phyloP scores from a whole-genome alignment of 2,888 invertebrate species.

The Mimumesa dahlbomi region DNA sequence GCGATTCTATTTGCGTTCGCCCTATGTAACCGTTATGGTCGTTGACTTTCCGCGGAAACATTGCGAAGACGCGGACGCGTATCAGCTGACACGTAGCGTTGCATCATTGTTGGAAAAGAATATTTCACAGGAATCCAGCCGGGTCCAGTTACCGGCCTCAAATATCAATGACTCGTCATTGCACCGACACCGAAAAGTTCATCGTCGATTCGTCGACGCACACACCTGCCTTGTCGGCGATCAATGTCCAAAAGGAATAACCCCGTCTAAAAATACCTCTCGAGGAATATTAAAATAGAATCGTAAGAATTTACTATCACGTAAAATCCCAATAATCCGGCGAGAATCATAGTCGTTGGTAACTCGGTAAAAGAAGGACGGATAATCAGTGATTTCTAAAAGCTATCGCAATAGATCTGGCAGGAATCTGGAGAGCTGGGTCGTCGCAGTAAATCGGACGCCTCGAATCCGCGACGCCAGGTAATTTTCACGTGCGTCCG shows the following conservation, averaged over 20 bases:
- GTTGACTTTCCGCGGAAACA: slow-evolving; percentile 45
- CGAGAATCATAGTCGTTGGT: no score
- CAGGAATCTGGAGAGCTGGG: slow-evolving; percentile 31
- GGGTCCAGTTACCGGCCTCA: not conserved
- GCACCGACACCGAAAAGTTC: slow-evolving; percentile 1
- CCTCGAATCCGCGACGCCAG: slow-evolving; percentile 37
- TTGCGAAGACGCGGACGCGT: slow-evolving; percentile 35
- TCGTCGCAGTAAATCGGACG: slow-evolving; percentile 49
- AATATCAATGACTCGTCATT: not conserved
- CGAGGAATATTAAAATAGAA: not conserved
- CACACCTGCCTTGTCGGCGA: no score
- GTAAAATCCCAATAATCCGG: no score
- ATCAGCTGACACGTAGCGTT: slow-evolving; percentile 21
- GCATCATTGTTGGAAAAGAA: not conserved
- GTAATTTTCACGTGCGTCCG: slow-evolving; percentile 72
- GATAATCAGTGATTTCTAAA: no score
- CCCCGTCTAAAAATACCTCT: not conserved
- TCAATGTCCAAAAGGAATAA: no score
- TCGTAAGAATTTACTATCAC: slow-evolving; percentile 28
- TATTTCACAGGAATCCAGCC: not conserved
- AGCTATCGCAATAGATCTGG: slow-evolving; percentile 12
- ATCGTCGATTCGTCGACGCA: no score
- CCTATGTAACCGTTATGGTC: slow-evolving; percentile 49
- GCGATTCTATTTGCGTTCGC: slow-evolving; percentile 1
- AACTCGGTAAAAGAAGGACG: no score